Percentiles rank a stretch among this genome's conserved stretches.
These are phyloP conservation scores for Neopelma chrysocephalum DNA, from an alignment of 2,797 vertebrate species.

Conservation along the genomic window DNA sequence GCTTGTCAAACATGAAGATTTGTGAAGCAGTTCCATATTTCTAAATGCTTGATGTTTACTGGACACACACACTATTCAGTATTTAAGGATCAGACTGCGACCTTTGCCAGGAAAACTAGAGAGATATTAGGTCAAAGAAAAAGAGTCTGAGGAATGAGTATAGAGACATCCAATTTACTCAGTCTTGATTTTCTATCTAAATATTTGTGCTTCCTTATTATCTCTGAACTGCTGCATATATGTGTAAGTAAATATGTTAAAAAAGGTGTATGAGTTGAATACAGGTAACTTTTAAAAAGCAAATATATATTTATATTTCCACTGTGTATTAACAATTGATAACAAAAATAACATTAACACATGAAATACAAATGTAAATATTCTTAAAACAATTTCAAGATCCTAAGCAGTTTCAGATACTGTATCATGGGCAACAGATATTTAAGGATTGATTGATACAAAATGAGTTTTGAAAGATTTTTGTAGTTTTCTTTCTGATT, in stretches of 20 bases:
- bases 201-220: background rate
- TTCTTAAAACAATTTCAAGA: background rate
- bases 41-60: background rate
- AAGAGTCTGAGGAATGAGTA: background rate
- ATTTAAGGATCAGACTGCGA: background rate
- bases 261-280: background rate
- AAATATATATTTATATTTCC: background rate
- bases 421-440: background rate
- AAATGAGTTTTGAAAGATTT: background rate
- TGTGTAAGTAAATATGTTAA: background rate
- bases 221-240: background rate
- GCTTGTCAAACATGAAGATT: background rate
- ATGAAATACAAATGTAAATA: background rate
- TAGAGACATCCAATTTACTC: background rate
- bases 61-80: background rate
- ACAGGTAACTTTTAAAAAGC: background rate
- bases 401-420: background rate
- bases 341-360: background rate
- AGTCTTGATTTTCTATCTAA: background rate
- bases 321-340: background rate
- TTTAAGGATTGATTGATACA: background rate
- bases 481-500: background rate
- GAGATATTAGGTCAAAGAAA: background rate
- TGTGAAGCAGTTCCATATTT: background rate
- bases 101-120: background rate